Evolutionary conservation across 1,140 invertebrate species (phyloP), one percentile per base, ranked within the genome.

Genomic region (Aphelinus atriplicis): DNA sequence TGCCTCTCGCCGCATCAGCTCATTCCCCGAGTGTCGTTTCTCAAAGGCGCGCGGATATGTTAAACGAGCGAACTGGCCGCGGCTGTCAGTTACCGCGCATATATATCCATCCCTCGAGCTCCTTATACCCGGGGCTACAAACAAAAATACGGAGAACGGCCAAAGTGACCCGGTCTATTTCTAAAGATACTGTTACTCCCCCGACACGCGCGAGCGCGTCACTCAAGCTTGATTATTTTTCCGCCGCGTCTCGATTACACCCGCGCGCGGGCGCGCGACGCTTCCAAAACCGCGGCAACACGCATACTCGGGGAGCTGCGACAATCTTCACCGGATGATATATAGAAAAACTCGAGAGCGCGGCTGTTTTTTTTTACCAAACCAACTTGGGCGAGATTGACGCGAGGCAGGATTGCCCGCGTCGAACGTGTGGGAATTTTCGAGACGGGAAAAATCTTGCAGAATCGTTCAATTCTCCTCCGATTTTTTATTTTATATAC

Each of bases 61-160:
- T 84, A 83, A 86, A 86, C 80, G 84, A 85, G 82, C 76, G 68
- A 81, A 85, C 84, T 85, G 85, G 86, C 84, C 75, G 61, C 57
- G 77, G 81, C 83, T 85, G 84, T 85, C 84, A 84, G 78, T 86
- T 79, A 74, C 73, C 68, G 74, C 77, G 75, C 77, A 76, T 78
- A 78, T 77, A 81, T 83, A 84, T 81, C 80, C 75, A 73, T 77
- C 78, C 73, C 80, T 82, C 79, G 60, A 72, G 26, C 26, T 26
- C 26, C 26, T 26, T 26, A 26, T 26, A 26, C 26, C 51, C 9
- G 51, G 9, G 51, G 51, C 51, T 26, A 26, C 26, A 58, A 80
- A 80, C 74, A 62, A 81, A 83, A 78, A 80, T 79, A 78, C 75
- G 61, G 26, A 26, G 26, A 26, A 58, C 69, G 77, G 72, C 74